Evolutionary conservation across 2,797 vertebrate genomes (phyloP).

Genomic region (Cercopithecus hamlyni): DNA sequence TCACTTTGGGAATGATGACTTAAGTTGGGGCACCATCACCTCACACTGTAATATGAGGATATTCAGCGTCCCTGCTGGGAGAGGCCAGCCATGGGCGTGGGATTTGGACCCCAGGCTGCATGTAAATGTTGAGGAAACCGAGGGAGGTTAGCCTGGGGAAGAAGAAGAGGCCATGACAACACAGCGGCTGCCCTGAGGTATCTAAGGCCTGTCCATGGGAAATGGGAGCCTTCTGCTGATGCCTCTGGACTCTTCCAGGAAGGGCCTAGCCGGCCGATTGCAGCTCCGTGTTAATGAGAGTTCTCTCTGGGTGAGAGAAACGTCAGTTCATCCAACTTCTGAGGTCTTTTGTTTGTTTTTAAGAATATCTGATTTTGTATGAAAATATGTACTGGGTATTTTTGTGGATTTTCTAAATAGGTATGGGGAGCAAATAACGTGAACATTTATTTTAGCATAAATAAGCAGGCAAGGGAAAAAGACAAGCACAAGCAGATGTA

Average conservation of each 20-base stretch:
- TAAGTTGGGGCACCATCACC: neutral
- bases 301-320: neutral
- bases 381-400: neutral
- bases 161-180: neutral
- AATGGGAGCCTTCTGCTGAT: neutral
- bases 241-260: neutral
- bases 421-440: neutral
- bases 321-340: neutral
- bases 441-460: neutral
- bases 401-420: neutral
- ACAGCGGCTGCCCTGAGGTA: accelerated
- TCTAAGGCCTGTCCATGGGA: neutral
- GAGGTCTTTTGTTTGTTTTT: neutral
- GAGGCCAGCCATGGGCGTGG: neutral
- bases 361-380: neutral
- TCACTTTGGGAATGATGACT: neutral
- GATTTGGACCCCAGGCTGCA: neutral
- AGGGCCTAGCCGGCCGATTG: neutral
- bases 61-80: neutral
- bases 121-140: neutral
- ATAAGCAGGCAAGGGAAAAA: neutral
- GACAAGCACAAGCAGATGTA: neutral
- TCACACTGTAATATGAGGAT: accelerated
- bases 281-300: neutral
- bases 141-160: neutral